These are phyloP conservation scores for Cabera pusaria DNA, from an alignment of 2,888 invertebrate genomes.

Conservation along the genomic window DNA sequence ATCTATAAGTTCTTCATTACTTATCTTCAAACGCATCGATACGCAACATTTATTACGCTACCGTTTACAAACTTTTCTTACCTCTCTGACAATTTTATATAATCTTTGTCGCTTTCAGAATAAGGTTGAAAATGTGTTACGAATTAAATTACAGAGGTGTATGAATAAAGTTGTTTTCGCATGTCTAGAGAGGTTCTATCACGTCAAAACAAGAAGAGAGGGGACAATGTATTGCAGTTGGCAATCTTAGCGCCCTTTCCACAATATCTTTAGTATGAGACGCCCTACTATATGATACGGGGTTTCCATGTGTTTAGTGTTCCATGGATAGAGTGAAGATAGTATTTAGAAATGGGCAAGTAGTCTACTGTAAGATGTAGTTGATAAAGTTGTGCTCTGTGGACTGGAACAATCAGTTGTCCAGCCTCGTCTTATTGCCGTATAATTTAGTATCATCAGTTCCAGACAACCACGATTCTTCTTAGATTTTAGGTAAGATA, in stretches of 20 bases:
- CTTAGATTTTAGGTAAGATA: too few species aligned
- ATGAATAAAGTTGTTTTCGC: slow-evolving; percentile 47
- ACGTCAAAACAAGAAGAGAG: slow-evolving; percentile 79
- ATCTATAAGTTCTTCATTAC: slow-evolving; percentile 77
- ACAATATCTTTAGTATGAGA: slow-evolving; percentile 76
- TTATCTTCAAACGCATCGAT: slow-evolving; percentile 82
- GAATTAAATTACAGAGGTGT: slow-evolving; percentile 13
- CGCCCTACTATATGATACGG: slow-evolving; percentile 71
- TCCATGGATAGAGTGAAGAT: too few species aligned
- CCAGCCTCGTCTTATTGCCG: too few species aligned
- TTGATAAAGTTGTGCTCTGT: too few species aligned
- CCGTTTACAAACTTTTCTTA: slow-evolving; percentile 41
- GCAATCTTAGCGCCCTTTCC: slow-evolving; percentile 82
- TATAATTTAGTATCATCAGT: too few species aligned
- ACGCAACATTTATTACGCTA: slow-evolving; percentile 79
- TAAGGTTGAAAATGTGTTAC: slow-evolving; percentile 33
- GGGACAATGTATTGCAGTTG: slow-evolving; percentile 77
- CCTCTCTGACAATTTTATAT: slow-evolving; percentile 8
- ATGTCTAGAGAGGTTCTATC: slow-evolving; percentile 74
- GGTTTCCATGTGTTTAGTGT: slow-evolving; percentile 1
- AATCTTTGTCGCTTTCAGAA: slow-evolving; percentile 12
- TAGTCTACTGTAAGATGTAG: too few species aligned
- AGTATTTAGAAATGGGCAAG: too few species aligned
- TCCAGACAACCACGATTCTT: too few species aligned
- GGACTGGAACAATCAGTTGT: too few species aligned